phyloP scores from a whole-genome alignment of 2,888 invertebrate species.

The Euspilapteryx auroguttella region DNA sequence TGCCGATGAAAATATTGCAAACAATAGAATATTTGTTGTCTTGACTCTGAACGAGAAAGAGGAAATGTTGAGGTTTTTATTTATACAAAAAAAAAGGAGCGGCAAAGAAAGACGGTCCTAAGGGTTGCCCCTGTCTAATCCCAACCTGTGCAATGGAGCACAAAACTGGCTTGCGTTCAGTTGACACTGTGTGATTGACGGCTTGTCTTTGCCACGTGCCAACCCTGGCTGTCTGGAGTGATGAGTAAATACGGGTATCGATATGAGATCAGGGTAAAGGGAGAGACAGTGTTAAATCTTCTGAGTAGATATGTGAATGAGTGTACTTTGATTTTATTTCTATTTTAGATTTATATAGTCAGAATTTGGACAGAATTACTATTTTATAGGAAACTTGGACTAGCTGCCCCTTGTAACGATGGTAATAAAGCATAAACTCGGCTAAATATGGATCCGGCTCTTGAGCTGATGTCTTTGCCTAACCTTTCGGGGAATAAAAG shows the following conservation, averaged over 20 bases:
- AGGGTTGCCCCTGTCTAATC: conserved; percentile 13
- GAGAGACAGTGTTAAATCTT: too few species aligned
- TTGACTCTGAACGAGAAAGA: too few species aligned
- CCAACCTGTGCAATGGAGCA: conserved; percentile 41
- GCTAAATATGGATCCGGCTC: too few species aligned
- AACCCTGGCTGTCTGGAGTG: background rate
- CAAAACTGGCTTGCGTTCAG: conserved; percentile 37
- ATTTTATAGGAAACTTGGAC: too few species aligned
- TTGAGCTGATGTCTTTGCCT: too few species aligned
- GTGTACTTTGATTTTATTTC: too few species aligned
- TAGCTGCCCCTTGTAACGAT: too few species aligned
- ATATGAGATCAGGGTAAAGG: background rate
- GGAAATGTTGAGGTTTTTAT: background rate
- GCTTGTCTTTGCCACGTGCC: background rate
- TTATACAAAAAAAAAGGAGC: conserved; percentile 5
- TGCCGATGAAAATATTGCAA: background rate
- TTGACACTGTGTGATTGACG: conserved; percentile 38
- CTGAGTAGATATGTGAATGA: too few species aligned
- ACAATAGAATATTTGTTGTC: background rate
- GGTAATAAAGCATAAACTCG: too few species aligned
- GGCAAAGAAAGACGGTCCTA: conserved; percentile 12
- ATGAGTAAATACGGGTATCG: background rate
- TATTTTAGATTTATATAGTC: too few species aligned
- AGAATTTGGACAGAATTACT: too few species aligned
- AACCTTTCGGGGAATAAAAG: too few species aligned